phyloP scores from a whole-genome alignment of 2,888 invertebrate genomes.

The Trissonchulus sp. region DNA sequence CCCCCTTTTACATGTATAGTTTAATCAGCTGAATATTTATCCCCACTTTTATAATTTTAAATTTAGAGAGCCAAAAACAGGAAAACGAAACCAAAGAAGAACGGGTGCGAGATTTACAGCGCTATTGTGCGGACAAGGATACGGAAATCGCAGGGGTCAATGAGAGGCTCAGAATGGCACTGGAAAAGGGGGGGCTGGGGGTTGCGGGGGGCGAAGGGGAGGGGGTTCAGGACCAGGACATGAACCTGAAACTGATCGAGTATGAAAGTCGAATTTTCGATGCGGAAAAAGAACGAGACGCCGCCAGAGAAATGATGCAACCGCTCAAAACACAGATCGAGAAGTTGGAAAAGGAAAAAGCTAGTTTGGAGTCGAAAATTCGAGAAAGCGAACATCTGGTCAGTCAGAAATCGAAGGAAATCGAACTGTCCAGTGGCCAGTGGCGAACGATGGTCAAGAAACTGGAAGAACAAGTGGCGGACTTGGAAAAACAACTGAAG shows the following conservation, averaged over 20 bases:
- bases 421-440: slow-evolving; percentile 4
- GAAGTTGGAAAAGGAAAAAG: not conserved
- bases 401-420: not conserved
- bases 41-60: no score
- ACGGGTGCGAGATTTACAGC: not conserved
- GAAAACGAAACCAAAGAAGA: no score
- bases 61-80: no score
- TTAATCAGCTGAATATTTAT: no score
- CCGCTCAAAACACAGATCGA: not conserved
- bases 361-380: not conserved
- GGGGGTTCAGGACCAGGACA: not conserved
- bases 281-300: slow-evolving; percentile 26
- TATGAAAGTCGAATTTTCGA: slow-evolving; percentile 31
- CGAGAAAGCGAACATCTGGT: not conserved
- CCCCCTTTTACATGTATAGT: no score
- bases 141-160: not conserved
- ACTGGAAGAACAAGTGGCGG: not conserved
- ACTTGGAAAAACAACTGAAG: not conserved
- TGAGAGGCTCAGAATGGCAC: slow-evolving; percentile 1
- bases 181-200: not conserved
- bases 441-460: not conserved
- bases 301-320: not conserved
- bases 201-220: not conserved
- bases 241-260: slow-evolving; percentile 29
- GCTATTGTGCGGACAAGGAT: not conserved